phyloP scores from a whole-genome alignment of 2,113 vertebrate species.

The Neolamprologus variostigma region DNA sequence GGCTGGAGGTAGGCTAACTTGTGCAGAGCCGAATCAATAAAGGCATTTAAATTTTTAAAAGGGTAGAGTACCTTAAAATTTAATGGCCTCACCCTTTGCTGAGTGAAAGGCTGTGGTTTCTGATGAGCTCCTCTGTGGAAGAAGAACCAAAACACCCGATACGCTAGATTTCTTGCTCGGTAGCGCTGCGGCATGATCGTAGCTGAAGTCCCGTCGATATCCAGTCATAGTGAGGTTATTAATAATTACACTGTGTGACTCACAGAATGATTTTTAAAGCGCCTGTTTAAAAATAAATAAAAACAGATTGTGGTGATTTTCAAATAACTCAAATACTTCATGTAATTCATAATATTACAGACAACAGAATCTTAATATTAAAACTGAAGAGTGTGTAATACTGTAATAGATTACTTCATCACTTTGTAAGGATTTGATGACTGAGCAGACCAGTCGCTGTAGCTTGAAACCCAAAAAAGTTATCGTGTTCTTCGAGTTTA shows the following conservation, averaged over 20 bases:
- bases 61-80: neutral
- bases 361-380: neutral
- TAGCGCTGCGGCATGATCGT: neutral
- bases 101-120: neutral
- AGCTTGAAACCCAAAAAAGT: neutral
- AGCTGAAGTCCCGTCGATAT: neutral
- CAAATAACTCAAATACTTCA: neutral
- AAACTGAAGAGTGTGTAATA: neutral
- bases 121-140: neutral
- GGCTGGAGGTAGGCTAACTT: neutral
- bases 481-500: neutral
- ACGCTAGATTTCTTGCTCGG: neutral
- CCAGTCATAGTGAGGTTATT: neutral
- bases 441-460: neutral
- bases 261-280: neutral
- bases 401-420: neutral
- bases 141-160: neutral
- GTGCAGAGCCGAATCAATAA: slow-evolving; percentile 2
- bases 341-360: neutral
- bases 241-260: neutral
- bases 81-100: slow-evolving; percentile 8
- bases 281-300: neutral
- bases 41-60: slow-evolving; percentile 26
- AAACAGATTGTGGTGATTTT: neutral
- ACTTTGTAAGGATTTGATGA: neutral